These are phyloP conservation scores for Onchidella celtica DNA, from an alignment of 2,888 invertebrate genomes.

Conservation along the genomic window DNA sequence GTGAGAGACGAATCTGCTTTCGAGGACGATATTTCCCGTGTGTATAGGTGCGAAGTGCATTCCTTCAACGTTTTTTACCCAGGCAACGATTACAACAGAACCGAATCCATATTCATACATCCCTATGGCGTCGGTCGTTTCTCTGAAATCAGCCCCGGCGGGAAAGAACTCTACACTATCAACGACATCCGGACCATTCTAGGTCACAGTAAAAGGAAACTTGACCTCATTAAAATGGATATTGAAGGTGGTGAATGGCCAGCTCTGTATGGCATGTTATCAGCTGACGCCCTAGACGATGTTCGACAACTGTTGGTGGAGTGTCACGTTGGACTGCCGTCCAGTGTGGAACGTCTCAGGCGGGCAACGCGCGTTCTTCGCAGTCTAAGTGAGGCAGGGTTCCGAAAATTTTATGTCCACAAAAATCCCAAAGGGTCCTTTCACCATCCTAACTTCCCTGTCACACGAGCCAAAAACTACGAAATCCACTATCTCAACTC, in stretches of 20 bases:
- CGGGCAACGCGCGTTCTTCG: conserved; percentile 5
- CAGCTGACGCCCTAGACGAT: conserved; percentile 12
- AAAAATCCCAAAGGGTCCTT: conserved; percentile 41
- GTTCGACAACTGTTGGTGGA: conserved; percentile 36
- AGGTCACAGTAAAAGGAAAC: neutral
- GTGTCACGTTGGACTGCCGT: conserved; percentile 28
- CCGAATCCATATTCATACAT: conserved; percentile 13
- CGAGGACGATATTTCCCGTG: conserved; percentile 39
- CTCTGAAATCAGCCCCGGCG: conserved; percentile 17
- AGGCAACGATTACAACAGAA: conserved; percentile 32
- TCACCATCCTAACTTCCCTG: conserved; percentile 45
- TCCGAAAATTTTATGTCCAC: conserved; percentile 43
- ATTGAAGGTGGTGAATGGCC: conserved; percentile 38
- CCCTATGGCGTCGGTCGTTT: conserved; percentile 31
- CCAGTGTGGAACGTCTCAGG: conserved; percentile 9
- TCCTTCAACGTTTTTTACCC: conserved; percentile 11
- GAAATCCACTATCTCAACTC: conserved; percentile 43
- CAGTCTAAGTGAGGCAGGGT: conserved; percentile 18
- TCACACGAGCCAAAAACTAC: conserved; percentile 24
- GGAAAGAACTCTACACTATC: conserved; percentile 30
- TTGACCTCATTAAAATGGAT: conserved; percentile 39
- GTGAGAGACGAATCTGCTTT: neutral
- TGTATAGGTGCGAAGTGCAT: conserved; percentile 39
- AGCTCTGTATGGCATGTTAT: conserved; percentile 6
- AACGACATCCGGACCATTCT: conserved; percentile 34